Evolutionary conservation across 2,888 invertebrate genomes (phyloP).

Genomic region (Syrphus vitripennis): DNA sequence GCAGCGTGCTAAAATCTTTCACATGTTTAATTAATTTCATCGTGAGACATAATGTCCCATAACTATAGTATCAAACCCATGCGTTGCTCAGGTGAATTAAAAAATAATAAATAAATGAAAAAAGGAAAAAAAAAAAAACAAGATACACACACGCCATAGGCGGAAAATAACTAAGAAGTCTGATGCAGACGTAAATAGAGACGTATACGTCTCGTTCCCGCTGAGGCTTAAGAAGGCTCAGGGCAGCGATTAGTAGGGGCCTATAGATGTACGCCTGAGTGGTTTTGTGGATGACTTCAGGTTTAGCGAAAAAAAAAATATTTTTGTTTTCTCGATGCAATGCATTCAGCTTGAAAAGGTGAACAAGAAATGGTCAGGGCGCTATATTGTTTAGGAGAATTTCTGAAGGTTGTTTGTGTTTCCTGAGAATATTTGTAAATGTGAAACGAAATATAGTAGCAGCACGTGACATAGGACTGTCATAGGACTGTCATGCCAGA

Average conservation of each 20-base stretch:
- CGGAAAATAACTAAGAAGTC: constrained; percentile 5
- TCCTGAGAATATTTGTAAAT: too few relatives aligned
- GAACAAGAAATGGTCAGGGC: not conserved
- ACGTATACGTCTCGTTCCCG: constrained; percentile 19
- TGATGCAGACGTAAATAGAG: constrained; percentile 55
- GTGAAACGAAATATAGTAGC: too few relatives aligned
- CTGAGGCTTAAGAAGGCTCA: constrained; percentile 1
- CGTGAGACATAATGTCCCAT: constrained; percentile 64
- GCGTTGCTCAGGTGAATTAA: constrained; percentile 51
- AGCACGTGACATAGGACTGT: too few relatives aligned
- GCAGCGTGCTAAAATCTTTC: constrained; percentile 19
- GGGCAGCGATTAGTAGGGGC: constrained; percentile 31
- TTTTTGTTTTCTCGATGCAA: constrained; percentile 1
- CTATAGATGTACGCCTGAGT: constrained; percentile 48
- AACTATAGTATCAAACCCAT: constrained; percentile 62
- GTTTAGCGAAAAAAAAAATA: not conserved
- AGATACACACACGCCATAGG: not conserved
- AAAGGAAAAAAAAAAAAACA: not conserved
- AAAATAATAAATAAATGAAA: too few relatives aligned
- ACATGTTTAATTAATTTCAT: constrained; percentile 65
- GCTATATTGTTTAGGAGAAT: not conserved
- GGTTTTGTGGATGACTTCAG: constrained; percentile 11
- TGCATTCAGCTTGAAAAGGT: not conserved
- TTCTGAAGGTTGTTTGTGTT: not conserved
- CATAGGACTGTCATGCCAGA: too few relatives aligned